A percentile compares a stretch with the other conserved stretches of the same genome.
Conservation (phyloP, 2,888 invertebrate genomes). For the Lasioglossum malachurum region DNA sequence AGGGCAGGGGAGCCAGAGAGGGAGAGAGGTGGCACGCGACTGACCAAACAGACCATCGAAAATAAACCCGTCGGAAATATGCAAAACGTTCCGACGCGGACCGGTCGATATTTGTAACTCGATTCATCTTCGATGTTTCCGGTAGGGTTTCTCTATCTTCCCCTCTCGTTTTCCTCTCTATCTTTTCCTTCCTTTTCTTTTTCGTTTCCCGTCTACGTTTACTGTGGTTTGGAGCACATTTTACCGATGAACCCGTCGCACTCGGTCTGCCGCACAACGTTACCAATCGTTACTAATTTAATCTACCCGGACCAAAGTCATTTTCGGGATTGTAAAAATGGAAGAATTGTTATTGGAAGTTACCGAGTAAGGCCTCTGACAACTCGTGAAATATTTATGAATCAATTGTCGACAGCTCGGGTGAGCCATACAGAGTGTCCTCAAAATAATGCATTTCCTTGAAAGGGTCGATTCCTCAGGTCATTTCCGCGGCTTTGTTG, state of each 20-base stretch:
- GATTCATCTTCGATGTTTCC: constrained; percentile 34
- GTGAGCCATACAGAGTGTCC: too few relatives aligned
- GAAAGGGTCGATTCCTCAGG: too few relatives aligned
- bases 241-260: background rate
- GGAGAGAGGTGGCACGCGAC: background rate
- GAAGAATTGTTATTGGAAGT: background rate
- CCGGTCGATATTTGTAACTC: constrained; percentile 40
- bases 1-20: background rate
- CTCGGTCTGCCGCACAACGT: background rate
- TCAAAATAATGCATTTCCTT: too few relatives aligned
- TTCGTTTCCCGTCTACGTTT: background rate
- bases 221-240: background rate
- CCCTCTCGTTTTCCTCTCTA: too few relatives aligned
- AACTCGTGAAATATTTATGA: background rate
- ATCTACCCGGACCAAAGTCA: background rate
- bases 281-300: background rate
- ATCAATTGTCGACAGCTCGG: too few relatives aligned
- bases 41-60: background rate
- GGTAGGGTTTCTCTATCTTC: background rate
- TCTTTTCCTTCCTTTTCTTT: background rate
- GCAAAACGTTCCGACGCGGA: constrained; percentile 11
- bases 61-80: constrained; percentile 12
- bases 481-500: too few relatives aligned
- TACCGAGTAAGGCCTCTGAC: background rate
- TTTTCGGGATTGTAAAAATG: background rate